Evolutionary conservation across 2,888 invertebrate species (phyloP).

Genomic region (Melanotus villosus): DNA sequence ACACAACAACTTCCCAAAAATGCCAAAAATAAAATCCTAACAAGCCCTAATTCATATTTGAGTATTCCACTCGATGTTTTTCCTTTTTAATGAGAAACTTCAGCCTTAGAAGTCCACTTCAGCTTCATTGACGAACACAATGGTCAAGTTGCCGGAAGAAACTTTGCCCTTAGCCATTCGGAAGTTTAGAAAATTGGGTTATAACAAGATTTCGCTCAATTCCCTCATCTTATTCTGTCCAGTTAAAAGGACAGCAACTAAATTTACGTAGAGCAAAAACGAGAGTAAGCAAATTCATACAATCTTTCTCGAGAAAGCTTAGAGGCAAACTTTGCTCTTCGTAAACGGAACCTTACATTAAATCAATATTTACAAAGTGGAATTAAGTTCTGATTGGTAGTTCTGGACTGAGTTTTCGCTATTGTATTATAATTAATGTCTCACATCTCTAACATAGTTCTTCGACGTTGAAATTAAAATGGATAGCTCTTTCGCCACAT

Average conservation of each 20-base stretch:
- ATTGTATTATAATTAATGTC: conserved; percentile 1
- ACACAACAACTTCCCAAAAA: too few relatives aligned
- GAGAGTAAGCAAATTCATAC: conserved; percentile 26
- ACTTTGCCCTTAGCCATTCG: conserved; percentile 2
- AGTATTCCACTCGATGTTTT: background rate
- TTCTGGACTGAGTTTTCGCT: background rate
- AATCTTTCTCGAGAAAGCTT: conserved; percentile 29
- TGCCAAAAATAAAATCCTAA: too few relatives aligned
- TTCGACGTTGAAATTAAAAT: too few relatives aligned
- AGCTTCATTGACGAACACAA: background rate
- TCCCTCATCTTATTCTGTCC: background rate
- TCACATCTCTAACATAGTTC: too few relatives aligned
- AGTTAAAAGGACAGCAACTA: background rate
- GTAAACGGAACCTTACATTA: conserved; percentile 30
- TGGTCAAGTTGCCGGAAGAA: conserved; percentile 6
- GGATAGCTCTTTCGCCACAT: too few relatives aligned
- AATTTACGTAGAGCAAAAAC: background rate
- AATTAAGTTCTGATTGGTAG: conserved; percentile 22
- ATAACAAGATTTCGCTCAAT: background rate
- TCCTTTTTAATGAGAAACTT: conserved; percentile 9
- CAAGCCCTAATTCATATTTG: background rate
- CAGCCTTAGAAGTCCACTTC: background rate
- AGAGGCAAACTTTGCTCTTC: conserved; percentile 25
- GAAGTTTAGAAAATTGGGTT: background rate
- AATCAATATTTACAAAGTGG: conserved; percentile 37